These are phyloP conservation scores for Cataglyphis livida DNA, from an alignment of 2,888 invertebrate genomes.

Conservation along the genomic window DNA sequence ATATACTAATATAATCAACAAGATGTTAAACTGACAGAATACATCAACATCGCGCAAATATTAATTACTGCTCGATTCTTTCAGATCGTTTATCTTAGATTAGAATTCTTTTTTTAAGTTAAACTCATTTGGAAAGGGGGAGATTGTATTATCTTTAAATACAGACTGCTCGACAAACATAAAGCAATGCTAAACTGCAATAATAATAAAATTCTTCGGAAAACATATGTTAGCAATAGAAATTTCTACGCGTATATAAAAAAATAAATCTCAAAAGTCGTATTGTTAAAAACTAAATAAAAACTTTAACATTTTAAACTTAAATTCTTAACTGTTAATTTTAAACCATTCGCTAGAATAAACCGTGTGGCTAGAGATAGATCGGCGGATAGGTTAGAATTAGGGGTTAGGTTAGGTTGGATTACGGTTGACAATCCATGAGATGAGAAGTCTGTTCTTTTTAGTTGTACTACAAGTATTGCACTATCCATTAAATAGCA, in stretches of 20 bases:
- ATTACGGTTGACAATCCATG: constrained; percentile 31
- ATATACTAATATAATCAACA: background rate
- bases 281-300: too few relatives aligned
- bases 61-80: background rate
- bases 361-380: background rate
- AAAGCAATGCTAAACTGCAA: background rate
- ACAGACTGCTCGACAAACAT: background rate
- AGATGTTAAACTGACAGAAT: background rate
- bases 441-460: background rate
- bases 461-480: background rate
- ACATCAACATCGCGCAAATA: background rate
- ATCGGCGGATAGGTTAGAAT: background rate
- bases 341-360: background rate
- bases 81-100: background rate
- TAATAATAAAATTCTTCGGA: background rate
- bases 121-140: background rate
- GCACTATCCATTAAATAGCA: background rate
- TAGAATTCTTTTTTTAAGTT: background rate
- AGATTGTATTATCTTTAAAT: background rate
- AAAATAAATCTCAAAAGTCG: background rate
- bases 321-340: background rate
- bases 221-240: background rate
- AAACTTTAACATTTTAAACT: too few relatives aligned
- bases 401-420: constrained; percentile 3
- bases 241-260: background rate